Evolutionary conservation across 2,888 invertebrate species (phyloP).

Genomic region (Masnerella sp.): DNA sequence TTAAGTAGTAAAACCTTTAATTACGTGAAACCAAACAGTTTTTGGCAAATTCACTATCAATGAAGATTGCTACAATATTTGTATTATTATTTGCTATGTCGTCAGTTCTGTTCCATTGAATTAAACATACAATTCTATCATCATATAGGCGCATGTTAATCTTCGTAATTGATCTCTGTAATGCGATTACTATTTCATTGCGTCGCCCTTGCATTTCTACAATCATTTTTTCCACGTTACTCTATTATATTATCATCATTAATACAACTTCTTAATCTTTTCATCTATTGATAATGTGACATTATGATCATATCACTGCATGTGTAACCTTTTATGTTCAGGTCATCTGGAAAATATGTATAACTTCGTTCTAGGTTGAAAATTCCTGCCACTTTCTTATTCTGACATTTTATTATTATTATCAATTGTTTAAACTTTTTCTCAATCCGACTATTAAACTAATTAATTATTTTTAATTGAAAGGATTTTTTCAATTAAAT

Average conservation of each 20-base stretch:
- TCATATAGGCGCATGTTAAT: conserved; percentile 33
- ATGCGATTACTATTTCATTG: conserved; percentile 43
- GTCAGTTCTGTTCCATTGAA: conserved; percentile 35
- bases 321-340: background rate
- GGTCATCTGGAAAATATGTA: too few relatives aligned
- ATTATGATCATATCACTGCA: conserved; percentile 5
- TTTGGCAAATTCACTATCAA: too few relatives aligned
- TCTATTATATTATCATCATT: conserved; percentile 15
- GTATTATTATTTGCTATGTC: conserved; percentile 33
- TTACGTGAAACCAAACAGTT: too few relatives aligned
- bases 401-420: too few relatives aligned
- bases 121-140: conserved; percentile 40
- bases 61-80: conserved; percentile 33
- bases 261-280: background rate
- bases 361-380: too few relatives aligned
- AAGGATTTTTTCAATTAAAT: too few relatives aligned
- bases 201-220: conserved; percentile 39
- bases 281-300: conserved; percentile 1
- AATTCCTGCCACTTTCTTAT: too few relatives aligned
- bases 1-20: too few relatives aligned
- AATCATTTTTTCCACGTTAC: conserved; percentile 19
- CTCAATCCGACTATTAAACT: too few relatives aligned
- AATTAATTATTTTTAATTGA: too few relatives aligned
- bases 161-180: conserved; percentile 39
- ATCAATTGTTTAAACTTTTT: too few relatives aligned